Evolutionary conservation across 2,888 invertebrate species (phyloP).

Genomic region (Tetramorium bicarinatum): DNA sequence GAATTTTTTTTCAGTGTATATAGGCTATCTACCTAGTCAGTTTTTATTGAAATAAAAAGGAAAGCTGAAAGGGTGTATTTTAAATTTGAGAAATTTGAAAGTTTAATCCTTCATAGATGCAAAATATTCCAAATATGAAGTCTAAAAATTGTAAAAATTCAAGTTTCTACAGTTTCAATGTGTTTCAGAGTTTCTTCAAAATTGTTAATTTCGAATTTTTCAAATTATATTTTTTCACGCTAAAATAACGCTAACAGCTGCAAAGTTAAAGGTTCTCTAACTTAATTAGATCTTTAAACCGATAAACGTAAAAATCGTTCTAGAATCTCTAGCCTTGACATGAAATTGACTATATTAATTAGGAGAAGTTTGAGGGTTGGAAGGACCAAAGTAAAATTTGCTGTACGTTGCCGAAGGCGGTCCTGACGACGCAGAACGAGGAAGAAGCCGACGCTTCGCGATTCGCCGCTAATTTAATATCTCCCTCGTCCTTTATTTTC

Average conservation of each 20-base stretch:
- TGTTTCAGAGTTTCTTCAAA: neutral
- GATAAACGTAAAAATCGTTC: neutral
- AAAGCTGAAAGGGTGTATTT: neutral
- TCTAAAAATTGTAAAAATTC: neutral
- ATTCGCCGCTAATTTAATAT: conserved; percentile 84
- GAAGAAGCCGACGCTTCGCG: conserved; percentile 44
- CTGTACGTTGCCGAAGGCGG: conserved; percentile 32
- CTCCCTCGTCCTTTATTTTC: conserved; percentile 84
- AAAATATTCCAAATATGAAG: neutral
- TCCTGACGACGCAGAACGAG: conserved; percentile 55
- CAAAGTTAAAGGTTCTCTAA: neutral
- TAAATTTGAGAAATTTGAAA: neutral
- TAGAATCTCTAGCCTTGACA: neutral
- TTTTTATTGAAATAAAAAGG: neutral
- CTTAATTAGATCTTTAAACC: conserved; percentile 15
- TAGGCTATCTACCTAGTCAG: no score
- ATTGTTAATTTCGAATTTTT: neutral
- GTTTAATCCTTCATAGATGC: neutral
- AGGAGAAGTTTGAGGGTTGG: neutral
- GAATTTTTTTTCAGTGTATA: no score
- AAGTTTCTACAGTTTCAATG: neutral
- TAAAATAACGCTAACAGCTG: neutral
- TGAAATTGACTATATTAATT: conserved; percentile 23
- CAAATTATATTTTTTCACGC: neutral
- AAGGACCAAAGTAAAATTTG: conserved; percentile 13